Evolutionary conservation across 2,113 vertebrate genomes (phyloP), one percentile per base, ranked within the genome.

Genomic region (Plotosus lineatus): DNA sequence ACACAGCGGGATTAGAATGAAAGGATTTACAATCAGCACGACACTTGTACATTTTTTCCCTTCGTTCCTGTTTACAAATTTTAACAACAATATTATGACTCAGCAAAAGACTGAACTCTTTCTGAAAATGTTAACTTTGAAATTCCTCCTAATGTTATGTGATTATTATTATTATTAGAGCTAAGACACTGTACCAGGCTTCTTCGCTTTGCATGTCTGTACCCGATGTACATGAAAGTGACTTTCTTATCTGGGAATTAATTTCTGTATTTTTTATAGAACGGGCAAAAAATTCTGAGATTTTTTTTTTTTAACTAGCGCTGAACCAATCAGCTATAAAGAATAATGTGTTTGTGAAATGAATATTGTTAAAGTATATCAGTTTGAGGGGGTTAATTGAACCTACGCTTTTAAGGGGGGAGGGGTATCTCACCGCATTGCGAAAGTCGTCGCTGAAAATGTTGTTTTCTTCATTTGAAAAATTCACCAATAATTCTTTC

Each of bases 291-390:
- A 50, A 15, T 51, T 55, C 38, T 66, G 14, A 82, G 63, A 55
- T 78, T 56, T 38, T 61, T 74, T 60, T 78, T 38, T 77, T 19
- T 82, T 87, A 65, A 73, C 55, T 69, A 85, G 82, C 74, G 58
- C 84, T 81, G 80, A 83, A n/a, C n/a, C n/a, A n/a, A n/a, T n/a
- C n/a, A n/a, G 87, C 81, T 89, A 69, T 79, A 86, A 88, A 81
- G 75, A 76, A 82, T 82, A 81, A 84, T 46, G 89, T 91, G 85
- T 86, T 89, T 14, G 88, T 92, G 86, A 90, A 84, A 89, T 88
- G 84, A 72, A 80, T 81, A 79, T 90, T 76, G 88, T 90, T 73
- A 75, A 87, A 82, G 72, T 66, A 21, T 86, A 65, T 85, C 83
- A 0, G 81, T 87, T 88, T 87, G n/a, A n/a, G n/a, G n/a, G n/a